Percentiles rank a stretch among this genome's conserved stretches.
Evolutionary conservation across 2,113 vertebrate genomes (phyloP).

Genomic region (Pelobates fuscus): DNA sequence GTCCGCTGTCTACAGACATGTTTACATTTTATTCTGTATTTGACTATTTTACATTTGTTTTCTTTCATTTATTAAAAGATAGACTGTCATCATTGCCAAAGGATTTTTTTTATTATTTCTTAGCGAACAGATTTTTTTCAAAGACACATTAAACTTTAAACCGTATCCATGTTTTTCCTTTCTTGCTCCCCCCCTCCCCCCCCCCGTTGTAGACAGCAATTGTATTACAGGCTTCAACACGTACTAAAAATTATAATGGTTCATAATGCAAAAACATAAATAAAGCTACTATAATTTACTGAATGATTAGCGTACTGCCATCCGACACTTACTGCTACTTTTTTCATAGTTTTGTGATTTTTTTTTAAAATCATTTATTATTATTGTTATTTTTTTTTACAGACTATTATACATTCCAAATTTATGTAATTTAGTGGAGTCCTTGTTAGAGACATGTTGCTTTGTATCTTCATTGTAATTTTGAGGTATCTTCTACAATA

Average conservation of each 20-base stretch:
- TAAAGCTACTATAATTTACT: constrained; percentile 49
- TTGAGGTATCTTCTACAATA: constrained; percentile 66
- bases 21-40: constrained; percentile 59
- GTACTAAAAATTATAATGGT: background rate
- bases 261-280: constrained; percentile 7
- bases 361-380: background rate
- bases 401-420: constrained; percentile 68
- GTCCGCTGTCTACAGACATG: constrained; percentile 62
- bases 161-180: background rate
- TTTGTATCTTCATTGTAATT: constrained; percentile 62
- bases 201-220: background rate
- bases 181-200: no score
- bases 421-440: constrained; percentile 63
- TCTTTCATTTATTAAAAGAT: constrained; percentile 52
- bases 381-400: constrained; percentile 49
- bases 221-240: constrained; percentile 1
- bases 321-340: constrained; percentile 37
- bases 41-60: constrained; percentile 55
- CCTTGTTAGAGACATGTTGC: constrained; percentile 62
- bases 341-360: constrained; percentile 15
- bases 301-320: constrained; percentile 37
- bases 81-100: constrained; percentile 57
- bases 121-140: constrained; percentile 9
- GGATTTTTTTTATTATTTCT: constrained; percentile 55
- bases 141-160: constrained; percentile 8